Percentiles rank a stretch among this genome's conserved stretches.
Conservation (phyloP, 2,113 vertebrate species). For the Urocolius indicus region DNA sequence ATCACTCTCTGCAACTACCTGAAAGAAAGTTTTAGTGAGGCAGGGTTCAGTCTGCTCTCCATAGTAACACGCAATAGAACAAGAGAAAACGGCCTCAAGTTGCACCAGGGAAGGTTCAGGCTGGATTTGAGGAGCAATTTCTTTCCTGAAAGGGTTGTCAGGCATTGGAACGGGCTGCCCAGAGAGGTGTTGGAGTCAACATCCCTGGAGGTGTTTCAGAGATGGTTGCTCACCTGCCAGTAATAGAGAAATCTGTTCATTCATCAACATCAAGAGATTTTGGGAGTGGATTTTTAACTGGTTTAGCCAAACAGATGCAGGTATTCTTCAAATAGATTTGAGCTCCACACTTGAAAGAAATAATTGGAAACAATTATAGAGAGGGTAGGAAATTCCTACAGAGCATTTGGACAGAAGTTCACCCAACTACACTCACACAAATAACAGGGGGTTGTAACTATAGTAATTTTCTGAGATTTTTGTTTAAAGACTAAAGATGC, state of each 20-base stretch:
- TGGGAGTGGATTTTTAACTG: not conserved
- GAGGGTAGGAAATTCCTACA: not conserved
- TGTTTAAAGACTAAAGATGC: not conserved
- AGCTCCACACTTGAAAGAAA: not conserved
- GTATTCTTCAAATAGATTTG: not conserved
- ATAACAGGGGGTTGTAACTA: not conserved
- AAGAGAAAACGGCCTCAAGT: too few species aligned
- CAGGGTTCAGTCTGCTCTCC: too few species aligned
- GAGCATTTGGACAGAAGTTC: not conserved
- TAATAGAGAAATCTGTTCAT: not conserved
- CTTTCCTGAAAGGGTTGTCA: too few species aligned
- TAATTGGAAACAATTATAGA: not conserved
- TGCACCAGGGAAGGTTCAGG: too few species aligned
- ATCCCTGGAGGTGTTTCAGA: too few species aligned
- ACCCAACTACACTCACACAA: not conserved
- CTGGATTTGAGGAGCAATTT: too few species aligned
- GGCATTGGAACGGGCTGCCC: too few species aligned
- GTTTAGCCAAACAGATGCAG: not conserved
- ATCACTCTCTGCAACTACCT: too few species aligned
- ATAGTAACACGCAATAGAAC: too few species aligned
- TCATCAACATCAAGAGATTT: not conserved
- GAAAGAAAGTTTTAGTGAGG: too few species aligned
- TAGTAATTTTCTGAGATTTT: fast-evolving
- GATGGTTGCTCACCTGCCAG: too few species aligned
- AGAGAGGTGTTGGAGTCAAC: too few species aligned